Conservation (phyloP, 2,113 vertebrate genomes). For the Sinocyclocheilus maitianheensis region DNA sequence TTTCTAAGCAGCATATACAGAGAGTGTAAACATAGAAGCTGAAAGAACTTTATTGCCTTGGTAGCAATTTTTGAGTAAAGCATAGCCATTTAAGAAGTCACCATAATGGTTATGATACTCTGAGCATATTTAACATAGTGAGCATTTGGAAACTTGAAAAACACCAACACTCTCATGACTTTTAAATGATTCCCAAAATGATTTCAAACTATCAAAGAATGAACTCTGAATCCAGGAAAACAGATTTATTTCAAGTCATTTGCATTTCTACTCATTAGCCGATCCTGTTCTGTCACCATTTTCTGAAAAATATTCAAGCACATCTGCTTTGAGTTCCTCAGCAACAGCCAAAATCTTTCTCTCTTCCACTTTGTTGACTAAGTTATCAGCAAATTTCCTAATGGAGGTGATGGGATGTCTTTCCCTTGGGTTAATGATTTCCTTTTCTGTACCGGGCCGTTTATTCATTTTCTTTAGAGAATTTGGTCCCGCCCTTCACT, state of each 20-base stretch:
- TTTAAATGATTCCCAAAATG: background rate
- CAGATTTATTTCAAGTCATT: constrained; percentile 19
- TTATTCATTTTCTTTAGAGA: constrained; percentile 54
- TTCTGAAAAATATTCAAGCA: constrained; percentile 27
- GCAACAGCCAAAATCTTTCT: constrained; percentile 34
- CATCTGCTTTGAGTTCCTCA: constrained; percentile 44
- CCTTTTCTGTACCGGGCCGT: constrained; percentile 31
- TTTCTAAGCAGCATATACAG: background rate
- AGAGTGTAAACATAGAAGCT: background rate
- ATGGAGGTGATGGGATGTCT: constrained; percentile 22
- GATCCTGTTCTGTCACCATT: background rate
- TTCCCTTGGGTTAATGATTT: constrained; percentile 34
- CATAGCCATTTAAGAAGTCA: background rate
- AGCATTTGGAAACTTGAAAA: background rate
- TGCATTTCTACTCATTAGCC: constrained; percentile 25
- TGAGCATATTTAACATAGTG: constrained; percentile 20
- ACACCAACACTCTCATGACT: background rate
- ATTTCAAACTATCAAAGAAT: background rate
- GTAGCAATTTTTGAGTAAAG: background rate
- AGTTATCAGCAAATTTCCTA: constrained; percentile 45
- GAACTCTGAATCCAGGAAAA: constrained; percentile 1
- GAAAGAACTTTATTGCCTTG: background rate
- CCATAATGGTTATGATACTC: background rate
- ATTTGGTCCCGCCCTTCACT: constrained; percentile 43
- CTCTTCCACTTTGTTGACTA: constrained; percentile 37